Conservation (phyloP, 2,888 invertebrate genomes). For the Bombyx huttoni region DNA sequence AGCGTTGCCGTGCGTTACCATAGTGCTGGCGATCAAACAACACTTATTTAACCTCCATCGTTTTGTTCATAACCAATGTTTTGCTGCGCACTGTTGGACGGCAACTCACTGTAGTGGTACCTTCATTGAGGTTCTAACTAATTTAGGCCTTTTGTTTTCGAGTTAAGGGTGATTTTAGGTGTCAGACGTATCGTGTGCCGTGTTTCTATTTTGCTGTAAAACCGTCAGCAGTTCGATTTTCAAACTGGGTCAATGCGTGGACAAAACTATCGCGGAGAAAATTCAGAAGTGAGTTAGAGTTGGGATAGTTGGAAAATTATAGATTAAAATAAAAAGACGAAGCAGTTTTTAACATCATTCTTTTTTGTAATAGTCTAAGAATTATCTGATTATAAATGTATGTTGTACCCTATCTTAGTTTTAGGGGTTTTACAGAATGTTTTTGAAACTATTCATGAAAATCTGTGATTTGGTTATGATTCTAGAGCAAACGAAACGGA, state of each 20-base stretch:
- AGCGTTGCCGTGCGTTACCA: conserved; percentile 37
- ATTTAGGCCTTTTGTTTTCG: no score
- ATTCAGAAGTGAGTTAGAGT: conserved; percentile 43
- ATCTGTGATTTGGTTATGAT: neutral
- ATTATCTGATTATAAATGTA: no score
- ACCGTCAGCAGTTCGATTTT: conserved; percentile 5
- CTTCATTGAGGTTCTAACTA: no score
- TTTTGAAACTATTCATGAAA: neutral
- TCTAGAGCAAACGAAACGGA: neutral
- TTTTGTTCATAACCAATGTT: neutral
- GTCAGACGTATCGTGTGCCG: neutral
- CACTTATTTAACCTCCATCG: neutral
- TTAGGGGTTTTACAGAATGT: neutral
- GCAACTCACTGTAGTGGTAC: no score
- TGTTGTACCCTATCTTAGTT: neutral
- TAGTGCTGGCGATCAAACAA: conserved; percentile 30
- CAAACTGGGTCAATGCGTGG: conserved; percentile 77
- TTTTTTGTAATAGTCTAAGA: no score
- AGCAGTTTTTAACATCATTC: no score
- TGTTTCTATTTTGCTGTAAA: neutral
- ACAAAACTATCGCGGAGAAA: conserved; percentile 66
- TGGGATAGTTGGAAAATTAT: neutral
- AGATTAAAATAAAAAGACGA: neutral
- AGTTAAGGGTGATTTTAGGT: neutral
- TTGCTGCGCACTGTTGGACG: conserved; percentile 5